Percentiles rank a stretch among this genome's conserved stretches.
Conservation (phyloP, 2,888 invertebrate species). For the Tigriopus californicus region DNA sequence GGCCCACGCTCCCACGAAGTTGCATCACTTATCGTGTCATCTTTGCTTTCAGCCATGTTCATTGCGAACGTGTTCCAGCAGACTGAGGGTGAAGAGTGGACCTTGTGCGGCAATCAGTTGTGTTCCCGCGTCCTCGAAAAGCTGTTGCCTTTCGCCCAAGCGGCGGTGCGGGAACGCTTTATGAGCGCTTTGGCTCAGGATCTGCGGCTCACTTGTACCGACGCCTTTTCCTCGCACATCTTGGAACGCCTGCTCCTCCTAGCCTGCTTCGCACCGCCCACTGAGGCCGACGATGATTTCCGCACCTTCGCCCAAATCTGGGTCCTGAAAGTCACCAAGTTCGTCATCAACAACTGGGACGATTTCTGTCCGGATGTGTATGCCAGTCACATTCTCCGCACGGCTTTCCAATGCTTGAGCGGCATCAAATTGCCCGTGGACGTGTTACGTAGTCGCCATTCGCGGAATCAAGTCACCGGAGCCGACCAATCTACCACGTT, state of each 20-base stretch:
- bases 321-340: constrained; percentile 49
- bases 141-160: constrained; percentile 44
- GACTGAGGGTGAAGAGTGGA: constrained; percentile 47
- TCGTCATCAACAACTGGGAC: constrained; percentile 60
- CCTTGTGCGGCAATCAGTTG: constrained; percentile 55
- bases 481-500: too few relatives aligned
- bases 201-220: constrained; percentile 48
- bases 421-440: constrained; percentile 31
- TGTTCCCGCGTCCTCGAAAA: constrained; percentile 56
- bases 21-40: too few relatives aligned
- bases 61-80: constrained; percentile 56
- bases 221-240: constrained; percentile 59
- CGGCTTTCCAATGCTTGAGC: constrained; percentile 46
- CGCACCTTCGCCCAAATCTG: constrained; percentile 32
- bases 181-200: constrained; percentile 42
- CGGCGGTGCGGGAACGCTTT: constrained; percentile 41
- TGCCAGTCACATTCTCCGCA: constrained; percentile 54
- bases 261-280: not conserved
- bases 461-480: not conserved
- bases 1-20: too few relatives aligned
- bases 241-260: constrained; percentile 40
- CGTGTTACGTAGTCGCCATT: not conserved
- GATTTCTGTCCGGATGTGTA: constrained; percentile 59
- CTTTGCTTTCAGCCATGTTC: constrained; percentile 31
- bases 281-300: not conserved